A percentile compares a stretch with the other conserved stretches of the same genome.
phyloP scores from a whole-genome alignment of 2,113 vertebrate species.

The Xenopus borealis region DNA sequence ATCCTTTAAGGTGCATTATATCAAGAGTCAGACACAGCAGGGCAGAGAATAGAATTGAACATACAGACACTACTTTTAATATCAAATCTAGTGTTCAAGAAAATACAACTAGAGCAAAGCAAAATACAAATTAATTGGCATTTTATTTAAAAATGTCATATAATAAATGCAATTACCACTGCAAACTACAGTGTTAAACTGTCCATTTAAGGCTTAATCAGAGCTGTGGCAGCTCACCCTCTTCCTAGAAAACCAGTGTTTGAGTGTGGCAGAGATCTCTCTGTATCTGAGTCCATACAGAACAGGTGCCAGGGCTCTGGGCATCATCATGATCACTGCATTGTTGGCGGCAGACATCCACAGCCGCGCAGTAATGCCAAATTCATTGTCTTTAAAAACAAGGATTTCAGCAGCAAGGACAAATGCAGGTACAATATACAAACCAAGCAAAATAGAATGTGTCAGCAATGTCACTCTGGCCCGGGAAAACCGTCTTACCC shows the following conservation, averaged over 20 bases:
- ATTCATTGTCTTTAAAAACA: conserved; percentile 48
- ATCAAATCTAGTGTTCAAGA: too few species aligned
- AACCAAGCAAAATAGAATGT: conserved; percentile 64
- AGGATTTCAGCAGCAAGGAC: conserved; percentile 64
- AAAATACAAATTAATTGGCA: too few species aligned
- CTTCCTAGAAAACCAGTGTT: conserved; percentile 53
- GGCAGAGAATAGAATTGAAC: too few species aligned
- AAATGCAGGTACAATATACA: conserved; percentile 68
- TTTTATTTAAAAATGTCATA: too few species aligned
- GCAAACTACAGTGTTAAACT: too few species aligned
- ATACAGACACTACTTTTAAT: too few species aligned
- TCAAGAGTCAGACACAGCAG: too few species aligned
- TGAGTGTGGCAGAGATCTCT: conserved; percentile 61
- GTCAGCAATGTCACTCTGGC: conserved; percentile 70
- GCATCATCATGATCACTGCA: conserved; percentile 67
- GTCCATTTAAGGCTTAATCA: background rate
- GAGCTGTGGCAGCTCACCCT: conserved; percentile 28
- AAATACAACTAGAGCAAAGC: too few species aligned
- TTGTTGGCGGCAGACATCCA: conserved; percentile 69
- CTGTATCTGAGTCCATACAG: conserved; percentile 72
- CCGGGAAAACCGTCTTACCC: conserved; percentile 67
- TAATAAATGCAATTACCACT: too few species aligned
- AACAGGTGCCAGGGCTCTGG: conserved; percentile 65
- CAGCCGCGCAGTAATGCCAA: conserved; percentile 47
- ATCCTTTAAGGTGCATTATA: too few species aligned